Evolutionary conservation across 2,797 vertebrate genomes (phyloP), one percentile per base, ranked within the genome.

Genomic region (Centropyge bicolor): DNA sequence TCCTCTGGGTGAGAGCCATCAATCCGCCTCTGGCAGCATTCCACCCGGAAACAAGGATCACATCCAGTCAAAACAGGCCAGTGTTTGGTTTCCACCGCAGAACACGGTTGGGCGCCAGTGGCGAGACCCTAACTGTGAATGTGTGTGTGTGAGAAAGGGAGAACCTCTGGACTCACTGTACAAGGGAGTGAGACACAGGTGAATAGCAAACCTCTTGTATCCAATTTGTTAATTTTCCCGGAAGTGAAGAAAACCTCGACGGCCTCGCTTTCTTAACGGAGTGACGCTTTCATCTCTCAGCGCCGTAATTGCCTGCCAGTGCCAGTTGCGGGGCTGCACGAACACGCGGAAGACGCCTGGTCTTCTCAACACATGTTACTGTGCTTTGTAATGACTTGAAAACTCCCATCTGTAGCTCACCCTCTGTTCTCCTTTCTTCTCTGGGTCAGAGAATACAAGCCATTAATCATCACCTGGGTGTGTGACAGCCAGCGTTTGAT

Each of bases 401-500:
- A 91, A 91, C 88, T 92, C 89, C 92, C 91, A 93, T 93, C 91
- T 93, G 92, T 85, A 87, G 86, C 80, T 54, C 35, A 41, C 88
- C 82, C 85, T 81, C 86, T 81, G 84, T 77, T 91, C 88, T 64
- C 85, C 92, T 93, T 92, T 93, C 88, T 92, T 90, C 91, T 89
- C 72, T 80, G 86, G 93, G 89, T 92, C 91, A 93, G 89, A 92
- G 92, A 95, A 95, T 93, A 93, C 85, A 90, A 94, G 89, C 91
- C 95, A 95, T 95, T 95, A 95, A 96, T 95, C 95, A 96, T 95
- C 88, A 93, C 92, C 94, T 95, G 90, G 64, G 70, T 40, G 75
- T 86, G 91, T 93, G 92, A 93, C 94, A 94, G 92, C 86, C 86
- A 72, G 84, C 4, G 67, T 93, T 91, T 91, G 90, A 93, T 93